Percentiles rank a stretch among this genome's conserved stretches.
Conservation (phyloP, 2,113 vertebrate genomes). For the Vulpes ferrilata region DNA sequence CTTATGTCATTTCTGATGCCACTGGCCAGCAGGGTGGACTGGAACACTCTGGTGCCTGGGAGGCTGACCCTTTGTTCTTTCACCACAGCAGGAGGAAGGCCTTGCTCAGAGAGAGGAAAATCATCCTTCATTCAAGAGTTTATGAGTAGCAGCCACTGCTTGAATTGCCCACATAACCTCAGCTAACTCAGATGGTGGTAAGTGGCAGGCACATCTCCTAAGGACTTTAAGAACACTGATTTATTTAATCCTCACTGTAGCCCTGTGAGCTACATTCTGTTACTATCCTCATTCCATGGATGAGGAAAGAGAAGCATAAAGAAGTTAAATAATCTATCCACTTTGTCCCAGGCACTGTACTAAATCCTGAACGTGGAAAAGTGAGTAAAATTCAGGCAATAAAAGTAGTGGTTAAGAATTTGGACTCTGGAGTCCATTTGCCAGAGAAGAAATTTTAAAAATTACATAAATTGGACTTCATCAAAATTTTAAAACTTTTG, state of each 20-base stretch:
- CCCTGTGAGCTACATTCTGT: background rate
- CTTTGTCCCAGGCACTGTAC: background rate
- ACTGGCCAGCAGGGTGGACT: background rate
- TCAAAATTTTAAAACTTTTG: background rate
- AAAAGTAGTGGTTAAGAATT: background rate
- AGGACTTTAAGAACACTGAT: background rate
- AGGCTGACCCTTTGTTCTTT: background rate
- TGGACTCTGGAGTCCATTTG: background rate
- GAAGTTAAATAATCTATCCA: background rate
- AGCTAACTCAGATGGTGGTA: background rate
- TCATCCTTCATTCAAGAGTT: background rate
- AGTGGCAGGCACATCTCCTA: background rate
- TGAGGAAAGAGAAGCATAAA: background rate
- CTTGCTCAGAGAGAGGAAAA: background rate
- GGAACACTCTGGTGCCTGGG: background rate
- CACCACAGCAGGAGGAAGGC: background rate
- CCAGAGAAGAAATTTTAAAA: background rate
- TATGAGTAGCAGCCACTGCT: background rate
- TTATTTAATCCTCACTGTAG: background rate
- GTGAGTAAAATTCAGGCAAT: background rate
- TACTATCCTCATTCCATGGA: background rate
- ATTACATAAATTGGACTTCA: background rate
- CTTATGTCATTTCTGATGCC: background rate
- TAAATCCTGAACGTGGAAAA: background rate
- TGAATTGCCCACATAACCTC: background rate